Conservation (phyloP, 2,113 vertebrate genomes). For the Colistium nudipinnis region DNA sequence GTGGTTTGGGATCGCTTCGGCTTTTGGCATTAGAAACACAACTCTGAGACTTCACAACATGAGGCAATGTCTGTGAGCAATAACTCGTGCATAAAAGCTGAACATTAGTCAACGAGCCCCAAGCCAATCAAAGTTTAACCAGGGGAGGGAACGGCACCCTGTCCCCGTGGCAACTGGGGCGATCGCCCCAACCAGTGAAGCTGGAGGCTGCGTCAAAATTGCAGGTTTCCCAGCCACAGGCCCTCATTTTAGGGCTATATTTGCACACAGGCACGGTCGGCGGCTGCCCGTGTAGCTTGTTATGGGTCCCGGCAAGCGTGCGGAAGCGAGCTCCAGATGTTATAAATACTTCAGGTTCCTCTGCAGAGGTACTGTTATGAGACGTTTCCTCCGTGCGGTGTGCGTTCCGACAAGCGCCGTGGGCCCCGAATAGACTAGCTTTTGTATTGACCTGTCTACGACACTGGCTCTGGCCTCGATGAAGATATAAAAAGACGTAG, state of each 20-base stretch:
- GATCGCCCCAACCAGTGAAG: constrained; percentile 59
- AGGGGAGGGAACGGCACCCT: constrained; percentile 33
- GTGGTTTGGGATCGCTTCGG: no score
- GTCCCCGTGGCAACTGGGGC: constrained; percentile 53
- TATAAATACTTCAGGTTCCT: constrained; percentile 62
- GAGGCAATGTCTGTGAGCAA: no score
- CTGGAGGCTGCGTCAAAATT: constrained; percentile 69
- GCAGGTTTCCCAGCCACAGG: constrained; percentile 61
- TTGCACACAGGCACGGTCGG: constrained; percentile 63
- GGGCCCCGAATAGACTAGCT: constrained; percentile 9
- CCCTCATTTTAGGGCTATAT: constrained; percentile 77
- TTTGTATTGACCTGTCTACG: constrained; percentile 67
- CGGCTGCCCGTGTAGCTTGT: constrained; percentile 53
- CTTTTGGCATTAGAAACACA: no score
- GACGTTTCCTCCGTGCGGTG: constrained; percentile 61
- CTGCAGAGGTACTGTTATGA: constrained; percentile 32
- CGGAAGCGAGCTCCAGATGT: constrained; percentile 62
- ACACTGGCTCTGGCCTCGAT: constrained; percentile 52
- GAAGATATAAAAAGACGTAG: constrained; percentile 53
- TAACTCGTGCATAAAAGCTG: no score
- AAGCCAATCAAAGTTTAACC: no score
- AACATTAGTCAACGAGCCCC: no score
- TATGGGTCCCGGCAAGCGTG: constrained; percentile 48
- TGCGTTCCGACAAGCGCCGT: neutral
- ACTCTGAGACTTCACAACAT: no score